Base-by-base conservation (phyloP, 2,888 invertebrate species). In the Oxyscelio sp. region DNA sequence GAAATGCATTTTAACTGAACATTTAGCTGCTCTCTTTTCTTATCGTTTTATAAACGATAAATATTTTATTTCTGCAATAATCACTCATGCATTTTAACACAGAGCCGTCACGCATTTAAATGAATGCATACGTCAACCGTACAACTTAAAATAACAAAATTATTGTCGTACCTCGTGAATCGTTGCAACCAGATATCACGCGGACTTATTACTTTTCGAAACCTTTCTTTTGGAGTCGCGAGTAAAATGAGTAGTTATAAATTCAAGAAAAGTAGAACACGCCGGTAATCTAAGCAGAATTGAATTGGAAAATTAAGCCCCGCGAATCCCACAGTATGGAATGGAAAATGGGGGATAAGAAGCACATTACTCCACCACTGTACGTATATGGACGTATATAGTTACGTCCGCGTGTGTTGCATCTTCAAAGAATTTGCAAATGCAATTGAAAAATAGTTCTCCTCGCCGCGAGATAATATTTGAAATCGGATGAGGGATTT, bases 1-100 rank as follows among this genome's bases (percentile, higher is more conserved):
- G 86, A 82, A 75, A 81, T 86, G 79, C 79, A 84, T 86, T 82
- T 84, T 84, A 84, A 75, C 79, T 66, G 68, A 86, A 83, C 82
- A 82, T 81, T 86, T 84, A 84, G 80, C 54, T 34, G 56, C 5
- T 40, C 59, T 31, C 58, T 68, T 68, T 80, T 77, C 70, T 83
- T 78, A 68, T 68, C 73, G 48, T 68, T 68, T 56, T 73, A 73
- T 66, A 66, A 75, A 73, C 66, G 43, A 66, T 77, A 83, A 77
- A 83, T 73, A 83, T 78, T 73, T 52, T 54, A 77, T 75, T 68
- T 59, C 31, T 50, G 58, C 71, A 71, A 63, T 27, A 56, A 40
- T 50, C 59, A 52, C 54, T 66, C 45, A 59, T 52, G 43, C 43
- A 66, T 58, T 56, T 56, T 19, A 27, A n/a, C n/a, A n/a, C n/a